Base-by-base conservation (phyloP, 2,797 vertebrate genomes). In the Fistularia commersonii region DNA sequence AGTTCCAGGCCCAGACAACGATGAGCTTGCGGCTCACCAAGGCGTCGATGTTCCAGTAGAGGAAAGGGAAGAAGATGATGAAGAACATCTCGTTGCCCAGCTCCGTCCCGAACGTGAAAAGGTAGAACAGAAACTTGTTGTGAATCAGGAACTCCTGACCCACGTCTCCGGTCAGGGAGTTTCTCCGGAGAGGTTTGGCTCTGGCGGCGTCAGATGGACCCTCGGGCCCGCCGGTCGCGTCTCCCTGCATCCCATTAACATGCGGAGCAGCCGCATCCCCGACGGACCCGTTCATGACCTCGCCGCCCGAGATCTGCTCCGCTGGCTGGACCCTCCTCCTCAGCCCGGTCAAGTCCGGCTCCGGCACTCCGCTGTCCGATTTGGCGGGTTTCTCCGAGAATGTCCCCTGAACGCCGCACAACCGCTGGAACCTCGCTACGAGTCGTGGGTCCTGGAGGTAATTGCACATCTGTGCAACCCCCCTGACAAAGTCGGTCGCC, bases 81-180 rank as follows among this genome's bases (percentile, higher is more conserved):
- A 98, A 99, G 80, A 99, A 99, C 88, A 97, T 93, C 84, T 99
- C 97, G 65, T 99, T 99, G 68, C 97, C 97, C 60, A 99, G 91
- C 80, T 98, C 97, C 0, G 97, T 97, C 38, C 95, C 97, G 8
- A 98, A 83, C 38, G 91, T 90, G 90, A 99, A 99, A 42, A 98
- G 81, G 76, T 93, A 97, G 83, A 96, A 97, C 8, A 99, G 92
- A 10, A 93, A 82, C 82, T 82, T 92, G 87, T 92, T 97, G 61
- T 89, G 90, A 78, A 94, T 92, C 32, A 91, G 77, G 71, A 94
- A 94, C 85, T 95, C 90, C 61, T 95, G 93, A n/a, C 90, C 90
- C 53, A 85, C 81, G 52, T 96, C 97, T 7, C 87, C 92, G 0
- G 94, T 96, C 66, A 99, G 89, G 5, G 97, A 99, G 89, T 98